Base-by-base conservation (phyloP, 2,888 invertebrate species). In the Torymus aiolomorphi region DNA sequence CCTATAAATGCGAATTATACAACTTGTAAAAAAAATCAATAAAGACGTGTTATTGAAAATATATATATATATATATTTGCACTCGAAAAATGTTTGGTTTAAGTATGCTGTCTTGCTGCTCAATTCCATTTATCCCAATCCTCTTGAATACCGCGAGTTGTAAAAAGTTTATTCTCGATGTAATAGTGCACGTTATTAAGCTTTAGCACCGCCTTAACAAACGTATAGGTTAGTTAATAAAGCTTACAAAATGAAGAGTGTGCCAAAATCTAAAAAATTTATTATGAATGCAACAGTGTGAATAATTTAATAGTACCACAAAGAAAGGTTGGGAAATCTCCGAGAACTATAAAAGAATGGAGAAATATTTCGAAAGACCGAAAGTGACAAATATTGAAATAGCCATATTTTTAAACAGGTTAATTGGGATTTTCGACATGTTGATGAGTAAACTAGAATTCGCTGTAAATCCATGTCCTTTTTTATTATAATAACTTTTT, bases 381-480 rank as follows among this genome's bases (percentile, higher is more conserved):
- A 52, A 76, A 65, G 72, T 76, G 4, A n/a, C n/a, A 42, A 76
- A 80, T 70, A 14, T 63, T 14, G 70, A 83, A 51, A 51, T 72
- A 1, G 20, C 51, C 54, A 76, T 82, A 69, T 83, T 78, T 66
- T 67, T 69, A 11, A 74, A 82, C 24, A 57, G 80, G 10, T 56
- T 78, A 11, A 51, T 66, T 10, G 70, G 20, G 56, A 63, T 82
- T 51, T 80, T 82, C 56, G 70, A 78, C 14, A 42, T 16, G 11
- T 56, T 82, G 62, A 82, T 78, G 80, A 51, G 14, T 1, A 76
- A 80, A 76, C 14, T 82, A 42, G 73, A 82, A 31, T 76, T 82
- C 14, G 78, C 73, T 14, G 82, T 80, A 74, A 77, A 56, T 49
- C 2, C 24, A 69, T 42, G 14, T 66, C 14, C 8, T 61, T 42